These are phyloP conservation scores for Poicephalus meyeri DNA, from an alignment of 2,113 vertebrate species.

Conservation along the genomic window DNA sequence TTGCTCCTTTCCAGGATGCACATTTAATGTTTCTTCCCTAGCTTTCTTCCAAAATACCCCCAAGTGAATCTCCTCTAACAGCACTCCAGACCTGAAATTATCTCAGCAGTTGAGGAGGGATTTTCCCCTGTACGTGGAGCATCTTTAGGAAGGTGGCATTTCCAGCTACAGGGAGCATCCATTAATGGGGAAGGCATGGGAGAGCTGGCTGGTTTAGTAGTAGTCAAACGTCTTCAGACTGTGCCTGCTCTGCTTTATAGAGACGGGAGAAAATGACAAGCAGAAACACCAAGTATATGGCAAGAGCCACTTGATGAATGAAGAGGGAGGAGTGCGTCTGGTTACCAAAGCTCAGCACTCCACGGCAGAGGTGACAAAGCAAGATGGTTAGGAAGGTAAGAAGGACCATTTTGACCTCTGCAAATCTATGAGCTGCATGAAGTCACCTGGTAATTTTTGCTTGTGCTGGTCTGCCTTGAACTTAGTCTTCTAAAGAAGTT, in stretches of 20 bases:
- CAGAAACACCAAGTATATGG: background rate
- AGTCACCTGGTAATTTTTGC: background rate
- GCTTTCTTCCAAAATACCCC: background rate
- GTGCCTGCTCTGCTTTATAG: background rate
- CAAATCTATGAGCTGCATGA: background rate
- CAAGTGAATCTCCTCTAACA: background rate
- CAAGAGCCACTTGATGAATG: background rate
- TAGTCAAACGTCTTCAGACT: background rate
- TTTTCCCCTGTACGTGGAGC: fast-evolving
- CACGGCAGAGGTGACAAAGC: background rate
- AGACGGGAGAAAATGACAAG: background rate
- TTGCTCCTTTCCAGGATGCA: background rate
- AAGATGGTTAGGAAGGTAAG: background rate
- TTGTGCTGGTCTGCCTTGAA: background rate
- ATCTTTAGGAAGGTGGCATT: background rate
- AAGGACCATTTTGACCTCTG: background rate
- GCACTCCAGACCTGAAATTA: background rate
- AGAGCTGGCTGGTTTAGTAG: background rate
- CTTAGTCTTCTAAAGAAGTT: background rate
- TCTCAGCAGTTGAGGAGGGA: background rate
- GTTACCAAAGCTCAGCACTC: background rate
- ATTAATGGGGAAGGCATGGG: background rate
- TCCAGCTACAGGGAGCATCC: fast-evolving
- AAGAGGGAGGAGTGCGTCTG: background rate
- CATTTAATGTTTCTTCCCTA: background rate